phyloP scores from a whole-genome alignment of 2,797 vertebrate genomes.

The Sebastes taczanowskii region DNA sequence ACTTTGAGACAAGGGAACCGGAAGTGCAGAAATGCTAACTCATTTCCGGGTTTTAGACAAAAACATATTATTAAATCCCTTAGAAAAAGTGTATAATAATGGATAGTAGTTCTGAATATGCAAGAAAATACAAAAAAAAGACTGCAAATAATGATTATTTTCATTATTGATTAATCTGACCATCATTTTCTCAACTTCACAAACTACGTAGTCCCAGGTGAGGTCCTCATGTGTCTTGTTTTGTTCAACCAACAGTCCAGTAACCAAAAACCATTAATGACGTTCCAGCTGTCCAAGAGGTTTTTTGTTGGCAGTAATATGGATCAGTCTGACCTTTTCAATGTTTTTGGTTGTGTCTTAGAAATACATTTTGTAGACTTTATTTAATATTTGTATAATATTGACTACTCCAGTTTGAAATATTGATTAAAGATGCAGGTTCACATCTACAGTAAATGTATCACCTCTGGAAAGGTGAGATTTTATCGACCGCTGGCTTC shows the following conservation, averaged over 20 bases:
- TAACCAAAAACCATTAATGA: background rate
- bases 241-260: background rate
- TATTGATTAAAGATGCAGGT: background rate
- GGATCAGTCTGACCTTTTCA: background rate
- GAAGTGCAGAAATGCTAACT: no score
- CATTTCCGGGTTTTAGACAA: no score
- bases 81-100: background rate
- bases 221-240: background rate
- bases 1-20: no score
- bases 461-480: background rate
- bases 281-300: background rate
- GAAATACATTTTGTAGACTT: background rate
- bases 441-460: background rate
- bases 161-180: background rate
- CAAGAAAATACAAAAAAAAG: background rate
- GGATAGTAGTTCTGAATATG: background rate
- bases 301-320: background rate
- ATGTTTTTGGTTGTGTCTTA: background rate
- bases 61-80: background rate
- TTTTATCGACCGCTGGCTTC: background rate
- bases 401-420: background rate
- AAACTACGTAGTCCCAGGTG: background rate
- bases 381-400: background rate
- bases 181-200: background rate
- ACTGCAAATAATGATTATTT: background rate